Evolutionary conservation across 1,140 invertebrate species (phyloP), one percentile per base, ranked within the genome.

Genomic region (Batillaria attramentaria): DNA sequence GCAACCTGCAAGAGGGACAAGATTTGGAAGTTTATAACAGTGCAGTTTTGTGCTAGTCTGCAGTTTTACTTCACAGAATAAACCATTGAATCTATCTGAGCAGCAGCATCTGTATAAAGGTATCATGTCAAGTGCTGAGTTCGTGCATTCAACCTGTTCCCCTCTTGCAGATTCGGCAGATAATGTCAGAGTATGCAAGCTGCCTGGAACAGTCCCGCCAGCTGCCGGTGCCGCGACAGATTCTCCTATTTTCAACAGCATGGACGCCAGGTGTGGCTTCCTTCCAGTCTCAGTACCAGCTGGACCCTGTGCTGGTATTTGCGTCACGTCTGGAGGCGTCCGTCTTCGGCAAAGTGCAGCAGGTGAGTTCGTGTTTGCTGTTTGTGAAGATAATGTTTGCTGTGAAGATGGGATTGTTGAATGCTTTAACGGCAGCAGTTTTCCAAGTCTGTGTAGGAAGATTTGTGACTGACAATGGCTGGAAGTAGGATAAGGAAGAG

Each of bases 291-390:
- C 77, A 70, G 0, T 85, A 77, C 28, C 79, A 87, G 62, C 33
- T 28, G 28, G 84, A 87, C 39, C 84, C 86, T 8, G 43, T 83
- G 2, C 80, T 87, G 46, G 74, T 87, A 16, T 85, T 88, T 16
- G 82, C 85, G 16, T 87, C 86, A 20, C 73, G 70, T 10, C 83
- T 83, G 72, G 87, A 88, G 57, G 84, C 85, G 1, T 65, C 87
- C 20, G 78, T 87, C 31, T 87, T 86, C 81, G 85, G 85, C 10
- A 79, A 77, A 78, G 84, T 87, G 2, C 83, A 84, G 80, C 87
- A 87, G 80, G 85, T 88, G 70, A 73, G 43, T 28, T 76, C 3
- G 20, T 76, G 16, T 60, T 60, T 73, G 73, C 72, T 60, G 24
- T 62, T 54, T 1, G n/a, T 8, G 33, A 62, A 8, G 8, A 8